A percentile compares a stretch with the other conserved stretches of the same genome.
Evolutionary conservation across 2,113 vertebrate species (phyloP).

Genomic region (Oenanthe oenanthe): DNA sequence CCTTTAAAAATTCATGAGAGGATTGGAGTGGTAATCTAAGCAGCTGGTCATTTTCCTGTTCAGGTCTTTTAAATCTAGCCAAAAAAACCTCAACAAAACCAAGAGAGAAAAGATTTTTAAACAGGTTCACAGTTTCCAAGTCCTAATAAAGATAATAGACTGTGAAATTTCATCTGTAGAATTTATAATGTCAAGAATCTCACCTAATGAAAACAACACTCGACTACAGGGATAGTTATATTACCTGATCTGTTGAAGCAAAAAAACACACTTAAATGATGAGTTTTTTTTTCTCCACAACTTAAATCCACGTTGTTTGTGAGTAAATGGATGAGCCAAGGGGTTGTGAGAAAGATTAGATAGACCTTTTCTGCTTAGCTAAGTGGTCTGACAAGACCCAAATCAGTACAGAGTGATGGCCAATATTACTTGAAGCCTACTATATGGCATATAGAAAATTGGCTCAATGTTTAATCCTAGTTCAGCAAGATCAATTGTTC

Average conservation of each 20-base stretch:
- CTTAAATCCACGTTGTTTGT: neutral
- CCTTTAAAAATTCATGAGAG: conserved; percentile 71
- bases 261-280: neutral
- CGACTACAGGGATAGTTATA: neutral
- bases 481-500: neutral
- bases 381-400: neutral
- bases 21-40: conserved; percentile 67
- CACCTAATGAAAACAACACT: neutral
- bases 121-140: neutral
- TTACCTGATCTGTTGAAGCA: neutral
- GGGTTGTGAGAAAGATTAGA: neutral
- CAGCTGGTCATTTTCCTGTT: conserved; percentile 66
- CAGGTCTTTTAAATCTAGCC: conserved; percentile 25
- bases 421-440: neutral
- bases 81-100: neutral
- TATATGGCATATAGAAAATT: neutral
- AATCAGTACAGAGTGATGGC: neutral
- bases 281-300: neutral
- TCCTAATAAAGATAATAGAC: conserved; percentile 44
- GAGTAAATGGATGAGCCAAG: neutral
- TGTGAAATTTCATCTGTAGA: conserved; percentile 42
- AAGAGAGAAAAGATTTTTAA: conserved; percentile 9
- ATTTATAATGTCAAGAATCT: conserved; percentile 38
- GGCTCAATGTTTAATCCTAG: neutral
- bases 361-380: neutral